These are phyloP conservation scores for Aplocera efformata DNA, from an alignment of 2,888 invertebrate genomes.

Conservation along the genomic window DNA sequence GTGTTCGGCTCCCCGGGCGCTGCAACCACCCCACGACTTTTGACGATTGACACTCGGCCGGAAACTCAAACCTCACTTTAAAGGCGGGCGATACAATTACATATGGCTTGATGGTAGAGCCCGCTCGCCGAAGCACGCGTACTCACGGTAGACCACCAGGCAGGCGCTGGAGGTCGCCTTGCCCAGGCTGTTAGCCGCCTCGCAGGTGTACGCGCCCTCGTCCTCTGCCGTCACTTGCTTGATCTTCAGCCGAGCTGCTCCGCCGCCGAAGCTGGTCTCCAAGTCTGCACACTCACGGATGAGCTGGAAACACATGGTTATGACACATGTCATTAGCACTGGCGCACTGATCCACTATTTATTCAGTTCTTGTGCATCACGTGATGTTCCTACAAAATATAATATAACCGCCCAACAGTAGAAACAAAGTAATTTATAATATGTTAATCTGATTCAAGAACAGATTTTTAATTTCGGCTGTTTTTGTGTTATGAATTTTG, in stretches of 20 bases:
- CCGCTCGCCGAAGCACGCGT: too few species aligned
- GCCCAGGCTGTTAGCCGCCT: conserved; percentile 91
- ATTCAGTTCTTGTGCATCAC: too few species aligned
- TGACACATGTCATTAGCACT: neutral
- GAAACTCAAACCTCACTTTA: neutral
- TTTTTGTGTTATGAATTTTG: too few species aligned
- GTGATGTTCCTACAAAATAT: too few species aligned
- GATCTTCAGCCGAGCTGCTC: conserved; percentile 86
- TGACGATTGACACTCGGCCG: neutral
- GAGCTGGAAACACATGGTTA: conserved; percentile 60
- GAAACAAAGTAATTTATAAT: too few species aligned
- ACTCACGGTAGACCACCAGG: conserved; percentile 89
- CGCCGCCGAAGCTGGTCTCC: conserved; percentile 84
- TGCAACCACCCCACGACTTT: conserved; percentile 38
- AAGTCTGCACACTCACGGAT: conserved; percentile 85
- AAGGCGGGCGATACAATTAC: too few species aligned
- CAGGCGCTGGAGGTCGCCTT: conserved; percentile 90
- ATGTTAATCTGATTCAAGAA: too few species aligned
- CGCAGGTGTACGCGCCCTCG: conserved; percentile 93
- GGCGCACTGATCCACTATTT: too few species aligned
- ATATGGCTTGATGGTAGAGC: too few species aligned
- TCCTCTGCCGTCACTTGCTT: conserved; percentile 91
- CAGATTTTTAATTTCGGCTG: too few species aligned
- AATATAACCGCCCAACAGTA: too few species aligned
- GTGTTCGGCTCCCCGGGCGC: conserved; percentile 93